Evolutionary conservation across 2,888 invertebrate species (phyloP), one percentile per base, ranked within the genome.

Genomic region (Neoaliturus tenellus): DNA sequence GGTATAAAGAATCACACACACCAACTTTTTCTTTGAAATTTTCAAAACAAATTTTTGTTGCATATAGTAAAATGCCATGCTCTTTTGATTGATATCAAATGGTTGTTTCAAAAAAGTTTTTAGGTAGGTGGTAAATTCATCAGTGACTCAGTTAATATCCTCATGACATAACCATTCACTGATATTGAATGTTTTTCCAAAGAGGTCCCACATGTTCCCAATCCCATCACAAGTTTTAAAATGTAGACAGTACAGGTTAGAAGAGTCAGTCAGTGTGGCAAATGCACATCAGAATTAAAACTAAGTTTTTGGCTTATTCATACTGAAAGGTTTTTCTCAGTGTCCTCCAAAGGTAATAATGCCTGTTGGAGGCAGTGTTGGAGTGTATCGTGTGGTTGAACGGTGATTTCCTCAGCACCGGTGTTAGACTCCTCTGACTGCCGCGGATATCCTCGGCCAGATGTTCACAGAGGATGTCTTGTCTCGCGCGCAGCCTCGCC

Each of bases 261-360:
- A 23, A 51, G 23, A 14, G 3, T 51, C 51, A 51, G 51, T 51
- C 51, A 51, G 5, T 12, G 14, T 23, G 51, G 51, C 20, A 23
- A 51, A 51, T 51, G 51, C 14, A 51, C 51, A 51, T 44, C 35
- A 10, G 35, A 3, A 48, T 17, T 48, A 48, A 20, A 55, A 23
- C 62, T 28, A 62, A 31, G 28, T 25, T 62, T 62, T 62, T 62
- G 25, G 75, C 23, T 85, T 82, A 87, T 81, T 88, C 88, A 81
- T 92, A 93, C 89, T 94, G 94, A 88, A 94, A 94, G 85, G 94
- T 94, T 91, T 94, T 94, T 88, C 94, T 92, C 88, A 94, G 91
- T 81, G 93, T 93, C 88, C 95, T 95, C 93, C 95, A 95, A 89
- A 94, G 92, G 89, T 94, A 94, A 88, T 88, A 88, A 83, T 88